These are phyloP conservation scores for Thyatira batis DNA, from an alignment of 2,888 invertebrate species.

Conservation along the genomic window DNA sequence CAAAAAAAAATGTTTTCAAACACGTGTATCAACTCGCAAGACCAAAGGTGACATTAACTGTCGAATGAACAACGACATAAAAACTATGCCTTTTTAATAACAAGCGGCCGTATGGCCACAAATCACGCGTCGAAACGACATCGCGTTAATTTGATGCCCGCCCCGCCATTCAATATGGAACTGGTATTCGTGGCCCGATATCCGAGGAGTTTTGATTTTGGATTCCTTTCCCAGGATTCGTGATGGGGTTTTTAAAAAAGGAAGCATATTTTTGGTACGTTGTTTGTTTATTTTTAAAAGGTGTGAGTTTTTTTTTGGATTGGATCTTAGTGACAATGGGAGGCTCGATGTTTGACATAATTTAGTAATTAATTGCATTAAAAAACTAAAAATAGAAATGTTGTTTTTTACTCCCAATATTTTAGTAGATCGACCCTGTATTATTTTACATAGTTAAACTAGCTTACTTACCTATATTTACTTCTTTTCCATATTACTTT, in stretches of 20 bases:
- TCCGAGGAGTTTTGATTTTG: not conserved
- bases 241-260: not conserved
- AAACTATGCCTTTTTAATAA: constrained; percentile 33
- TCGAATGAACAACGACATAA: constrained; percentile 20
- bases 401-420: no score
- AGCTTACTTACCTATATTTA: no score
- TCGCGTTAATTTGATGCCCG: constrained; percentile 21
- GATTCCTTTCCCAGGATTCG: not conserved
- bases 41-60: constrained; percentile 31
- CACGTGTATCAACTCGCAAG: constrained; percentile 23
- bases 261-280: not conserved
- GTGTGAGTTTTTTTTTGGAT: not conserved
- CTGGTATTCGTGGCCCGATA: not conserved
- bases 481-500: no score
- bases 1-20: constrained; percentile 9
- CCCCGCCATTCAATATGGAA: constrained; percentile 19
- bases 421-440: no score
- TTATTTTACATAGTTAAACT: no score
- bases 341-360: not conserved
- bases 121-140: constrained; percentile 30
- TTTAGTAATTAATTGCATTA: no score
- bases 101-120: constrained; percentile 24
- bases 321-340: not conserved
- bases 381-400: no score
- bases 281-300: not conserved